Evolutionary conservation across 2,888 invertebrate species (phyloP).

Genomic region (Onchidella celtica): DNA sequence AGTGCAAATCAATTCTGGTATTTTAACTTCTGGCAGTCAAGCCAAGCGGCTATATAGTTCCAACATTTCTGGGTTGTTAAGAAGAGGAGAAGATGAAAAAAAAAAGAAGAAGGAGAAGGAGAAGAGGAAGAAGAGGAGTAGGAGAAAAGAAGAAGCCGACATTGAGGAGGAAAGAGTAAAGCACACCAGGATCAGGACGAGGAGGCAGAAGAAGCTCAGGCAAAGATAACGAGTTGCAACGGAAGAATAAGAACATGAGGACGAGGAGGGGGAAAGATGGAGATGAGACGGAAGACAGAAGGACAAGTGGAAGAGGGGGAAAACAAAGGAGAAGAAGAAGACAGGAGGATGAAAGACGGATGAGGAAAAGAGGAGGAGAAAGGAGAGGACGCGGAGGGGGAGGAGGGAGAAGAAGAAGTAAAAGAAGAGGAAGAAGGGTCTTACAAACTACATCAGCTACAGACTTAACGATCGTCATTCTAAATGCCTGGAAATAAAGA

Average conservation of each 20-base stretch:
- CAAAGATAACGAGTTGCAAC: not conserved
- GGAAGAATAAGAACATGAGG: not conserved
- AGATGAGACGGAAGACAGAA: not conserved
- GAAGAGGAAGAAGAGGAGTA: not conserved
- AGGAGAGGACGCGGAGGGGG: not conserved
- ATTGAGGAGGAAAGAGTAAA: not conserved
- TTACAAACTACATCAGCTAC: too few relatives aligned
- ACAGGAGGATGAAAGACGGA: not conserved
- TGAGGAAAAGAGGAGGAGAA: not conserved
- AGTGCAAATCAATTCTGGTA: too few relatives aligned
- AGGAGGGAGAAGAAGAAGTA: constrained; percentile 13
- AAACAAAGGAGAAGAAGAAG: not conserved
- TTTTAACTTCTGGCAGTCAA: too few relatives aligned
- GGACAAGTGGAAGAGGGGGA: not conserved
- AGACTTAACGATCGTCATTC: too few relatives aligned
- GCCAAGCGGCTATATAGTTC: too few relatives aligned
- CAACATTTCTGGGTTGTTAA: too few relatives aligned
- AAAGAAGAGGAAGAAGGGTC: constrained; percentile 13
- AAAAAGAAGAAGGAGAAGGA: not conserved
- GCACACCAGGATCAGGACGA: not conserved
- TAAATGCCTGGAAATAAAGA: too few relatives aligned
- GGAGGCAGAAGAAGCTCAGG: not conserved
- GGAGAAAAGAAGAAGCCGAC: not conserved
- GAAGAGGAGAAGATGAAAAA: not conserved
- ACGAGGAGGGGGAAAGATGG: not conserved